Percentiles rank a stretch among this genome's conserved stretches.
phyloP scores from a whole-genome alignment of 1,140 invertebrate genomes.

The Drosophila orosa region DNA sequence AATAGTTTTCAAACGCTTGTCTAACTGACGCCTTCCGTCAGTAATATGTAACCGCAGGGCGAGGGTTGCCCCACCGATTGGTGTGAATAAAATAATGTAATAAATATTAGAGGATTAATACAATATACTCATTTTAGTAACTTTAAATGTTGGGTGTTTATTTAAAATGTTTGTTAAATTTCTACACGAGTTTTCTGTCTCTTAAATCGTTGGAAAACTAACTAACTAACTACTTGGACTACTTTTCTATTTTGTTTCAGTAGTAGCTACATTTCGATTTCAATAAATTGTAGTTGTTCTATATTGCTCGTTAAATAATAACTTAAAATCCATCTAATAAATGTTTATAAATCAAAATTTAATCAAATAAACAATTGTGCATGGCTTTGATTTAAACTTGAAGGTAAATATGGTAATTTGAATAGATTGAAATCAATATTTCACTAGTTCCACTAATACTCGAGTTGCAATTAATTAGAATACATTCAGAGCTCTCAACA shows the following conservation, averaged over 20 bases:
- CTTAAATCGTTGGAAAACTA: background rate
- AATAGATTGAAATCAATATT: background rate
- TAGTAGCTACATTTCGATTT: background rate
- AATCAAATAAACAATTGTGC: background rate
- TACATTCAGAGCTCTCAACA: too few species aligned
- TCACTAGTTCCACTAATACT: too few species aligned
- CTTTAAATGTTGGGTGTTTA: background rate
- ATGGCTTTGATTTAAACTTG: background rate
- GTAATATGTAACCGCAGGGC: slow-evolving; percentile 61
- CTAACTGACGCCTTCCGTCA: slow-evolving; percentile 80
- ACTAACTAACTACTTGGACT: too few species aligned
- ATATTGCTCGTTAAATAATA: background rate
- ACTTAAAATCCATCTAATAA: background rate
- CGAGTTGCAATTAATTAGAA: too few species aligned
- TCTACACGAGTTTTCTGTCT: background rate
- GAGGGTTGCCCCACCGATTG: slow-evolving; percentile 32
- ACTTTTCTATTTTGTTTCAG: too few species aligned
- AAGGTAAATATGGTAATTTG: background rate
- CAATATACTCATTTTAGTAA: background rate
- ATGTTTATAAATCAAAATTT: background rate
- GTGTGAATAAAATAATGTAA: slow-evolving; percentile 23
- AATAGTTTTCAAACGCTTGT: slow-evolving; percentile 81
- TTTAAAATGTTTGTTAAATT: background rate
- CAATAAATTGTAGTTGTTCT: background rate
- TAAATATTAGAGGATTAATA: background rate